A percentile compares a stretch with the other conserved stretches of the same genome.
Evolutionary conservation across 1,140 invertebrate species (phyloP).

Genomic region (Drosophila yakuba): DNA sequence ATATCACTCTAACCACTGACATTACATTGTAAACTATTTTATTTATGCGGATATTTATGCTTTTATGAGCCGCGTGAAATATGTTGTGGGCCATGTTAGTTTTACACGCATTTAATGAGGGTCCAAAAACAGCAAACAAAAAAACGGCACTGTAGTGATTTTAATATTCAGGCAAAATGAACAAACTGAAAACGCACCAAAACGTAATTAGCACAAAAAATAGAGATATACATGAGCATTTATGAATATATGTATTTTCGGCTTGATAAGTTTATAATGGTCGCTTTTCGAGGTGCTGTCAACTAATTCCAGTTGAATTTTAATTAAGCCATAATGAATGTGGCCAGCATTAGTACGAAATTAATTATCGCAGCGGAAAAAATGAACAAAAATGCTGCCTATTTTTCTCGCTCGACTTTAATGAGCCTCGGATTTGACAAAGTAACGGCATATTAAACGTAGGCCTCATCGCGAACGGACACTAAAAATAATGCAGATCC

Average conservation of each 20-base stretch:
- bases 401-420: slow-evolving; percentile 60
- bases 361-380: slow-evolving; percentile 58
- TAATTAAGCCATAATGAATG: slow-evolving; percentile 71
- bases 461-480: slow-evolving; percentile 49
- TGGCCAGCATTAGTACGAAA: slow-evolving; percentile 58
- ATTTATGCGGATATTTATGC: slow-evolving; percentile 44
- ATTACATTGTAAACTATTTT: slow-evolving; percentile 46
- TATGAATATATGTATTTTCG: slow-evolving; percentile 5
- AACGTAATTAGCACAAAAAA: slow-evolving; percentile 33
- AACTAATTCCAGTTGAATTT: slow-evolving; percentile 51
- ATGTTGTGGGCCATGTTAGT: slow-evolving; percentile 48
- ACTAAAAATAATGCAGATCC: slow-evolving; percentile 77
- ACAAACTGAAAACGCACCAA: slow-evolving; percentile 3
- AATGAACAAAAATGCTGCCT: slow-evolving; percentile 27
- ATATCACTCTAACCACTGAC: slow-evolving; percentile 18
- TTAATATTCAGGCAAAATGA: slow-evolving; percentile 25
- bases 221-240: slow-evolving; percentile 1
- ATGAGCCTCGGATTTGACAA: slow-evolving; percentile 76
- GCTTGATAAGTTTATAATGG: slow-evolving; percentile 34
- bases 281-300: slow-evolving; percentile 5
- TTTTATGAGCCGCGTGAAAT: slow-evolving; percentile 51
- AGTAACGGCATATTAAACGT: slow-evolving; percentile 79
- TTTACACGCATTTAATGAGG: slow-evolving; percentile 74
- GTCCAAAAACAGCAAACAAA: slow-evolving; percentile 6
- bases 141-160: slow-evolving; percentile 3